Percentiles rank a stretch among this genome's conserved stretches.
Conservation (phyloP, 1,140 invertebrate species). For the Lanistes nyassanus region DNA sequence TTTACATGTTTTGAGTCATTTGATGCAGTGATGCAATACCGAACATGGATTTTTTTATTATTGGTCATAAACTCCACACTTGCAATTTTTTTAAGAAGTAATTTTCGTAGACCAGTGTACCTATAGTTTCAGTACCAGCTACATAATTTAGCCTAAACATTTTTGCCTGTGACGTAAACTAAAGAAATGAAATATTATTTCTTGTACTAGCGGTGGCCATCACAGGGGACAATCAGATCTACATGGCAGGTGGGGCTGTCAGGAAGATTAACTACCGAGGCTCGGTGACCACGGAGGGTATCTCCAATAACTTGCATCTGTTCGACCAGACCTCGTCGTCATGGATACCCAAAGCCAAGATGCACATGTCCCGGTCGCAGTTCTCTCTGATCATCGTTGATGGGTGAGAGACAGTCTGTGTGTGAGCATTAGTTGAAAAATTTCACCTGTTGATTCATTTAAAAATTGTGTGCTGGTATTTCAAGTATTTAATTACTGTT, state of each 20-base stretch:
- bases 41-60: too few species aligned
- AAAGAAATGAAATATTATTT: too few species aligned
- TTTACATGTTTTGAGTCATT: neutral
- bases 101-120: too few species aligned
- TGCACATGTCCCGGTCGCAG: conserved; percentile 58
- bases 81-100: too few species aligned
- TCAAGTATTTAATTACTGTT: too few species aligned
- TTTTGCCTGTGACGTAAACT: neutral
- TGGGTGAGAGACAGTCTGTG: conserved; percentile 41
- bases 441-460: neutral
- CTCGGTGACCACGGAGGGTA: conserved; percentile 59
- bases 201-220: conserved; percentile 55
- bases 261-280: conserved; percentile 63
- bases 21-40: too few species aligned
- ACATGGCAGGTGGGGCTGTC: conserved; percentile 70
- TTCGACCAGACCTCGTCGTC: conserved; percentile 55
- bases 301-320: conserved; percentile 57
- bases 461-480: too few species aligned
- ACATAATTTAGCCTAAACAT: neutral
- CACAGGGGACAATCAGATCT: conserved; percentile 69
- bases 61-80: too few species aligned
- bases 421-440: neutral
- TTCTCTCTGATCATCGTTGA: conserved; percentile 61
- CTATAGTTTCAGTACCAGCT: too few species aligned
- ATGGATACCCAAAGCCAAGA: conserved; percentile 57